Evolutionary conservation across 2,797 vertebrate genomes (phyloP).

Genomic region (Crypturellus tataupa): DNA sequence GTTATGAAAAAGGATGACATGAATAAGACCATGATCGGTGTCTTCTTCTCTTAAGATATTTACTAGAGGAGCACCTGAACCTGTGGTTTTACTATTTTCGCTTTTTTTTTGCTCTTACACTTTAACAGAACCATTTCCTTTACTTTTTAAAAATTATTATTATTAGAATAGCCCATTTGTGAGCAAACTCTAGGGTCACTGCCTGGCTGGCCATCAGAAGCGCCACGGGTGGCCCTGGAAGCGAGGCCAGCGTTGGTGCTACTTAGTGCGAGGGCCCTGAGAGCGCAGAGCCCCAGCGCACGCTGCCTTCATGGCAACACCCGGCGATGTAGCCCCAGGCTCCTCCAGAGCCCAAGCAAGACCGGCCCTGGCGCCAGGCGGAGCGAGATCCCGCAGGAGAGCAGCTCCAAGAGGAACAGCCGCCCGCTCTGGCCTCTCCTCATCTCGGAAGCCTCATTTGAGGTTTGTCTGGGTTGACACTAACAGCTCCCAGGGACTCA

Average conservation of each 20-base stretch:
- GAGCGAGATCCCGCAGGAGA: too few species aligned
- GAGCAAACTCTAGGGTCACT: background rate
- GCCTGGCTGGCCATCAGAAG: background rate
- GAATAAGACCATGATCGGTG: background rate
- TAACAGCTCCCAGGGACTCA: fast-evolving
- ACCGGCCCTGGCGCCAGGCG: too few species aligned
- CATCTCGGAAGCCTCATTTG: background rate
- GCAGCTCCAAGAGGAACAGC: fast-evolving
- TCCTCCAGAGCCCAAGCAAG: too few species aligned
- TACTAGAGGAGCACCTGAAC: background rate
- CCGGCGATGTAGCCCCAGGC: background rate
- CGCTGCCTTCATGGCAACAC: background rate
- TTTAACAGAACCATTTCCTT: background rate
- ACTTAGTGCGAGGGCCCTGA: background rate
- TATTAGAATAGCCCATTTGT: background rate
- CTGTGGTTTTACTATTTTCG: background rate
- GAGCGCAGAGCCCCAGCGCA: too few species aligned
- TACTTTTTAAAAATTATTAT: background rate
- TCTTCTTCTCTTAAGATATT: background rate
- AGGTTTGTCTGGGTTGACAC: background rate
- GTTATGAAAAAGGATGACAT: background rate
- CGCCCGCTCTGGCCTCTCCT: background rate
- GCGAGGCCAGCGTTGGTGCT: background rate
- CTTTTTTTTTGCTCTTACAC: background rate
- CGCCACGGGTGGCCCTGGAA: background rate